Conservation (phyloP, 1,140 invertebrate species). For the Neodiprion lecontei region DNA sequence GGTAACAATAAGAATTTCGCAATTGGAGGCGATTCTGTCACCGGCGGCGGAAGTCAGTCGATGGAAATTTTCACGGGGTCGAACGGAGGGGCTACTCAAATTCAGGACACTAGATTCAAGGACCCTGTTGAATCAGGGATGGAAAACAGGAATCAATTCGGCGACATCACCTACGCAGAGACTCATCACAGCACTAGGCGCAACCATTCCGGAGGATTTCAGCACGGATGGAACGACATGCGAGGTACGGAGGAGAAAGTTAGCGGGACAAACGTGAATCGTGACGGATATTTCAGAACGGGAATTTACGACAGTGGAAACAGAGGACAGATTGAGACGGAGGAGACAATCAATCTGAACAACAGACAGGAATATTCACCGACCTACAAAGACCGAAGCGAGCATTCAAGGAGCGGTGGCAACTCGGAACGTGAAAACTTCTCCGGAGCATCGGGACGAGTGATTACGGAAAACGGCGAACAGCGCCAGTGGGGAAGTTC, state of each 20-base stretch:
- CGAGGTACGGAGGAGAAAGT: constrained; percentile 4
- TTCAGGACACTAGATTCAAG: background rate
- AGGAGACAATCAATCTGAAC: constrained; percentile 26
- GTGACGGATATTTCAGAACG: background rate
- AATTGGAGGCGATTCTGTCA: background rate
- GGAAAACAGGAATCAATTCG: too few species aligned
- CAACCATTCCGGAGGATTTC: background rate
- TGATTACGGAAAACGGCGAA: background rate
- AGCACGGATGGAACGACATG: background rate
- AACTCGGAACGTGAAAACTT: constrained; percentile 22
- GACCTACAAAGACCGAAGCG: constrained; percentile 18
- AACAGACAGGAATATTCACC: constrained; percentile 17
- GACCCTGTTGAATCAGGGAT: too few species aligned
- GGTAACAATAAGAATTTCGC: background rate
- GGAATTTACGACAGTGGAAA: constrained; percentile 18
- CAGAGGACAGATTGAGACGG: constrained; percentile 20
- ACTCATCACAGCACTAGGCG: too few species aligned
- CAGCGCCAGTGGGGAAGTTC: constrained; percentile 17
- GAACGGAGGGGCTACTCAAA: background rate
- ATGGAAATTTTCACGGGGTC: background rate
- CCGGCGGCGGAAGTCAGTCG: background rate
- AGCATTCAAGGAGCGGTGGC: constrained; percentile 46
- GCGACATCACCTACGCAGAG: too few species aligned
- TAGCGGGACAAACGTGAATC: background rate
- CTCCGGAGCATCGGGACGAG: too few species aligned